These are phyloP conservation scores for Scelioninae gen. 1 DNA, from an alignment of 2,888 invertebrate species.

Conservation along the genomic window DNA sequence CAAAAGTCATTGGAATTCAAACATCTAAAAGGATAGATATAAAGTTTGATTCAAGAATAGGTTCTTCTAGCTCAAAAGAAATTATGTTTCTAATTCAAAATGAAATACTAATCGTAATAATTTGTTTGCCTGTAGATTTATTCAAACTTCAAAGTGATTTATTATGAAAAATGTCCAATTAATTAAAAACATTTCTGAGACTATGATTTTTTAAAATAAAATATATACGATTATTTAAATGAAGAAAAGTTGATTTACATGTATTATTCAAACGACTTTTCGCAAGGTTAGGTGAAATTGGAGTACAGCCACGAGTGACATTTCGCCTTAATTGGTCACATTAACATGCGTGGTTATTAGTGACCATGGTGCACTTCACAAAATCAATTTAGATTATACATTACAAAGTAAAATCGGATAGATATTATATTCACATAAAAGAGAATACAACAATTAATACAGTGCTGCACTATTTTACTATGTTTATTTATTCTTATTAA, in stretches of 20 bases:
- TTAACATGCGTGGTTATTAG: conserved; percentile 43
- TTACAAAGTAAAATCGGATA: conserved; percentile 23
- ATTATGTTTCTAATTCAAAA: too few relatives aligned
- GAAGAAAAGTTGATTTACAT: background rate
- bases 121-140: too few relatives aligned
- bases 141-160: too few relatives aligned
- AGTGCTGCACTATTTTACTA: background rate
- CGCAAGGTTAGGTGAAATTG: conserved; percentile 28
- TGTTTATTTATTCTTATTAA: too few relatives aligned
- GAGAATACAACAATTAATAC: background rate
- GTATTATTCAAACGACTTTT: conserved; percentile 23
- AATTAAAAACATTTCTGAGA: background rate
- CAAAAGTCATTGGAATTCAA: too few relatives aligned
- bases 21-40: too few relatives aligned
- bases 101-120: too few relatives aligned
- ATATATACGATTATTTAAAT: background rate
- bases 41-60: too few relatives aligned
- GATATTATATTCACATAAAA: background rate
- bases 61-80: too few relatives aligned
- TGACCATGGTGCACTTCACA: conserved; percentile 38
- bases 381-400: conserved; percentile 34
- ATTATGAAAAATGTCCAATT: too few relatives aligned
- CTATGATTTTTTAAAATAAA: background rate
- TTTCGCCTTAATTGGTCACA: conserved; percentile 36
- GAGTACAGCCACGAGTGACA: conserved; percentile 31